Evolutionary conservation across 2,113 vertebrate species (phyloP), one percentile per base, ranked within the genome.

Genomic region (Emydocephalus ijimae): DNA sequence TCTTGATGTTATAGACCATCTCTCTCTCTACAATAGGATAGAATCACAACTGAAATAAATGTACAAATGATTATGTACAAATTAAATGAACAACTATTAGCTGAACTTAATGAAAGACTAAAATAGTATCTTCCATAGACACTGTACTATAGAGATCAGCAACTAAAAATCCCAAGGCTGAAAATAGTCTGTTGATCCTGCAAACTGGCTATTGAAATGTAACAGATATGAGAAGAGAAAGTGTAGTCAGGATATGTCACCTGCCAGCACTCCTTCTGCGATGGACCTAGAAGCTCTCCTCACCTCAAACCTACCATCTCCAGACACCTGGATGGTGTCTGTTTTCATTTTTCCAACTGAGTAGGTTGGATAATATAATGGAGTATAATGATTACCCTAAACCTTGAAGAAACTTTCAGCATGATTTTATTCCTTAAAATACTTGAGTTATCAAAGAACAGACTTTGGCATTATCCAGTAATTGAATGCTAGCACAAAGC

Each of bases 21-120:
- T 21, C 1, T 0, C 54, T 11, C 10, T 48, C 54, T 52, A 4
- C 21, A 24, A 48, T 50, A 29, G 26, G 74, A 61, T 90, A 85
- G 81, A 18, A 87, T 52, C 52, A 1, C 39, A 29, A 15, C 5
- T 12, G 81, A 88, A 15, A 59, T 86, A 88, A 0, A 0, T 39
- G n/a, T 34, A 57, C 20, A 57, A 5, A 21, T 11, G 89, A 93
- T 74, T 59, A 91, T 43, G 11, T 56, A 91, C 91, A 94, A 94
- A 85, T 10, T 4, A 0, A 34, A 69, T 48, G 11, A 92, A 74
- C 95, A 88, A 52, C 85, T 55, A 88, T 59, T 52, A 34, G 50
- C 87, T 54, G 50, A 88, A n/a, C 12, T 88, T 54, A 88, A 55
- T 54, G 6, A 48, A 87, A 87, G 23, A 48, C 7, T 45, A 85